A percentile compares a stretch with the other conserved stretches of the same genome.
These are phyloP conservation scores for Lophotriccus pileatus DNA, from an alignment of 2,797 vertebrate species.

Conservation along the genomic window DNA sequence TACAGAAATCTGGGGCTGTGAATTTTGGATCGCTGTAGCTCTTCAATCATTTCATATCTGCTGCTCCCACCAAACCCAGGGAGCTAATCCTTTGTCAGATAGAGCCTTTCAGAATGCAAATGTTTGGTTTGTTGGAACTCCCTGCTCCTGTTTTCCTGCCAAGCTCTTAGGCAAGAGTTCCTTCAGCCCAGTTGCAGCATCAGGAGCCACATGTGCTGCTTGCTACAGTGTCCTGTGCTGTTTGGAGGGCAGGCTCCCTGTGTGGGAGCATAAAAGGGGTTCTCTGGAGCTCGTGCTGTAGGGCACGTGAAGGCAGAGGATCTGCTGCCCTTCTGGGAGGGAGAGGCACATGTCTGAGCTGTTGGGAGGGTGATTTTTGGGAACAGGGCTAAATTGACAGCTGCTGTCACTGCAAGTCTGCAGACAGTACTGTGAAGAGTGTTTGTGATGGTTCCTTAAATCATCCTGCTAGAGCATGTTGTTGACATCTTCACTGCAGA, in stretches of 20 bases:
- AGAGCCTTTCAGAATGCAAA: neutral
- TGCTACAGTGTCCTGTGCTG: neutral
- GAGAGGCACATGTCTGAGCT: neutral
- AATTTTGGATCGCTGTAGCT: neutral
- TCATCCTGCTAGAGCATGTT: neutral
- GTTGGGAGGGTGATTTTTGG: neutral
- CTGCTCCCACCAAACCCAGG: neutral
- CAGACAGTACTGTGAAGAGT: neutral
- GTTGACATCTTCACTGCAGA: neutral
- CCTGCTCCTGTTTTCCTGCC: conserved; percentile 22
- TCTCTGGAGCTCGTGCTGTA: neutral
- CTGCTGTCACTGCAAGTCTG: neutral
- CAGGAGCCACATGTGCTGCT: neutral
- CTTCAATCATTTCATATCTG: neutral
- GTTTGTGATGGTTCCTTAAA: neutral
- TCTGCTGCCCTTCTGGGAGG: neutral
- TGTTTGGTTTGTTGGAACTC: conserved; percentile 1
- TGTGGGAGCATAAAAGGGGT: neutral
- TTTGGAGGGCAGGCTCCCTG: neutral
- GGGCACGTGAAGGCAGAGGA: neutral
- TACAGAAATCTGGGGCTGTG: neutral
- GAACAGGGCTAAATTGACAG: neutral
- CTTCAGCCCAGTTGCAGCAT: neutral
- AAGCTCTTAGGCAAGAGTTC: conserved; percentile 27
- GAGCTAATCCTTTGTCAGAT: neutral